These are phyloP conservation scores for Paguma larvata DNA, from an alignment of 2,797 vertebrate genomes.

Conservation along the genomic window DNA sequence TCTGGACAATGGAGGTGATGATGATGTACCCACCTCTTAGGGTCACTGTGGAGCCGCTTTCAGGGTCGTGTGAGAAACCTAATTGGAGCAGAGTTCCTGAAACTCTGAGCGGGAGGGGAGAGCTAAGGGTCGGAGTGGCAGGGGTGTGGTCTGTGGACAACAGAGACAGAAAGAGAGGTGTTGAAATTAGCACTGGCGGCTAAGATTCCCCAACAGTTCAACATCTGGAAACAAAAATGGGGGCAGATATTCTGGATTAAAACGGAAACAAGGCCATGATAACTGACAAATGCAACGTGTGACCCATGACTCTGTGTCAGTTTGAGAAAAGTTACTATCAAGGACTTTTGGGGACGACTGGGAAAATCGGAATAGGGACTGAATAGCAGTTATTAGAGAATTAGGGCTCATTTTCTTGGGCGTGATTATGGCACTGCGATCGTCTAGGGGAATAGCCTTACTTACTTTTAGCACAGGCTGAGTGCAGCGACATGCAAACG, in stretches of 20 bases:
- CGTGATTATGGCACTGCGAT: background rate
- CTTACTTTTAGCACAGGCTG: conserved; percentile 8
- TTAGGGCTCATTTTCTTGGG: background rate
- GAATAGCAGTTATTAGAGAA: background rate
- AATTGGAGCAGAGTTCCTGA: background rate
- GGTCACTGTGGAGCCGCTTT: background rate
- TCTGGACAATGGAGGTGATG: background rate
- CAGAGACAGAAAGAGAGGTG: background rate
- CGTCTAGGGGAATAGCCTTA: background rate
- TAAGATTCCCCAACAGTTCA: background rate
- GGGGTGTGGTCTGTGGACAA: background rate
- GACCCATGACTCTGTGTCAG: background rate
- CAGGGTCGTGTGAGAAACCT: background rate
- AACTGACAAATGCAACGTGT: background rate
- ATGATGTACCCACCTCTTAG: background rate
- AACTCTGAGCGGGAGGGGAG: background rate
- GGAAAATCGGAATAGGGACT: background rate
- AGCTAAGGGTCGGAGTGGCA: background rate
- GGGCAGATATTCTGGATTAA: background rate
- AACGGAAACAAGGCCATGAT: background rate
- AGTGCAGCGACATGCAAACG: background rate
- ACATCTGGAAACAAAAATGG: background rate
- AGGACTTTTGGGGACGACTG: background rate
- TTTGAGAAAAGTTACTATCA: background rate
- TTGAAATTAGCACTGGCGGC: background rate